Evolutionary conservation across 2,888 invertebrate species (phyloP).

Genomic region (Eilema depressum): DNA sequence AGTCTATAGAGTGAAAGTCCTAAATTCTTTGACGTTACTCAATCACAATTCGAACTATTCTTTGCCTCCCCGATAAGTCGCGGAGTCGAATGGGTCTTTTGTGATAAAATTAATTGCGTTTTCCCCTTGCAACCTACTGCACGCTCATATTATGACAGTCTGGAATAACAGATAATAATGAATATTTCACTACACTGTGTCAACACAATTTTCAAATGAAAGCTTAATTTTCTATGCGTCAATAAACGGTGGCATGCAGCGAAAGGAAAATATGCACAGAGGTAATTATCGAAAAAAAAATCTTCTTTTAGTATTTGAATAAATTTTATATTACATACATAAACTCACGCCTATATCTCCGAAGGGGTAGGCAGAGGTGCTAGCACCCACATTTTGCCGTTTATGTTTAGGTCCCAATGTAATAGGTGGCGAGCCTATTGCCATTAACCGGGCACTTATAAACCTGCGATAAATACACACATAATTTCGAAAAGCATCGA

Average conservation of each 20-base stretch:
- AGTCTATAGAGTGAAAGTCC: conserved; percentile 19
- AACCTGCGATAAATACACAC: too few relatives aligned
- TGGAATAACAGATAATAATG: conserved; percentile 49
- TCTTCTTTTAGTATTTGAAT: not conserved
- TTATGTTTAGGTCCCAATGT: too few relatives aligned
- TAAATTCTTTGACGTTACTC: conserved; percentile 39
- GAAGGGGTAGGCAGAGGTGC: too few relatives aligned
- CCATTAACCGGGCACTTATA: too few relatives aligned
- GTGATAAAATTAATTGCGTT: conserved; percentile 83
- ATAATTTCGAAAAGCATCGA: too few relatives aligned
- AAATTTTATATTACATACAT: not conserved
- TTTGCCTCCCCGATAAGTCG: conserved; percentile 51
- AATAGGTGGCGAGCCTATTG: too few relatives aligned
- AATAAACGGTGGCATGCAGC: not conserved
- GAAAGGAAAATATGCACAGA: not conserved
- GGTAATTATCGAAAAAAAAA: not conserved
- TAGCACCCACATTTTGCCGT: too few relatives aligned
- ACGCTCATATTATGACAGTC: conserved; percentile 54
- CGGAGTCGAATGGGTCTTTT: conserved; percentile 67
- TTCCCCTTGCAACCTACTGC: conserved; percentile 68
- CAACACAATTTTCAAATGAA: conserved; percentile 29
- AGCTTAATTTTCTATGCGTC: conserved; percentile 11
- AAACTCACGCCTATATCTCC: too few relatives aligned
- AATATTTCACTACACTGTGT: conserved; percentile 28
- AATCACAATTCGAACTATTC: conserved; percentile 58